Base-by-base conservation (phyloP, 2,888 invertebrate species). In the Melinopterus prodromus region DNA sequence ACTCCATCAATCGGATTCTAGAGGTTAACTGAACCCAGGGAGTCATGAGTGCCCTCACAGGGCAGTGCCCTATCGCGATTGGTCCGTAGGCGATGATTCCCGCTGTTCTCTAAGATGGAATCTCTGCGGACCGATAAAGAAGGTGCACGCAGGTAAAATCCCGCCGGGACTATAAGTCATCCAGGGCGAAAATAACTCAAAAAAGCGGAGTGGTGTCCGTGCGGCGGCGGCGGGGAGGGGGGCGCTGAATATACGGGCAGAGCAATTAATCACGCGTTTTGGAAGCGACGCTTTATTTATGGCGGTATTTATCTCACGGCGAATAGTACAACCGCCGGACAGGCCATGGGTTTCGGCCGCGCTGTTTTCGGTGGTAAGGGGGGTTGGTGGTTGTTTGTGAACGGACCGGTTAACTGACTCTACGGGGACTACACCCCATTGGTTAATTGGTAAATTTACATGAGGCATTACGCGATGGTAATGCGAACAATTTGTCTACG, bases 201-300 rank as follows among this genome's bases (percentile, higher is more conserved):
- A 87, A 86, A 78, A 78, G 82, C 84, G 83, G 84, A 83, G 83
- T 53, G 53, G 53, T 53, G 53, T 53, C 53, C 53, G 53, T 53
- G 53, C 53, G 53, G 53, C 53, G 7, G 53, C 53, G 53, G 53
- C 53, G 53, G 53, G 2, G 53, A 4, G 37, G 16, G 16, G 74
- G n/a, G 84, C 83, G 84, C 85, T 85, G 86, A 86, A 86, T 86
- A 86, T 87, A 86, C 86, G 83, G 84, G 84, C 85, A 84, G 86
- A 87, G 84, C 87, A 87, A 88, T 88, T 87, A 87, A 88, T 87
- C 86, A 86, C 85, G 84, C 84, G 84, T 87, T 87, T 87, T 87
- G 87, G 88, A 86, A 86, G 86, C 85, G 86, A 83, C 85, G 84
- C 83, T 85, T 87, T 87, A 87, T 88, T 87, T 87, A 87, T 86